A percentile compares a stretch with the other conserved stretches of the same genome.
phyloP scores from a whole-genome alignment of 1,140 invertebrate species.

The Lordiphosa clarofinis region DNA sequence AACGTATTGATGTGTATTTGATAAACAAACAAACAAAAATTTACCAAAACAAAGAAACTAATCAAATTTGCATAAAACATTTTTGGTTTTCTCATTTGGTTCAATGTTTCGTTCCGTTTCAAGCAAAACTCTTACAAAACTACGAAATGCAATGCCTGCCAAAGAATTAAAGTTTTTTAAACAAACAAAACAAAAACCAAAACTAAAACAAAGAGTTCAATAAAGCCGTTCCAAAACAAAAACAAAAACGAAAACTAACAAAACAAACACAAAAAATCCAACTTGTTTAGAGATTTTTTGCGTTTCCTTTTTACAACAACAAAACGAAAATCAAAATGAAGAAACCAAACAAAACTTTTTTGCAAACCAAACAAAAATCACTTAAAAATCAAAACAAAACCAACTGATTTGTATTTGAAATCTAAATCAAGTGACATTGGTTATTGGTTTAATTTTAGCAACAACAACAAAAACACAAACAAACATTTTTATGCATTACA shows the following conservation, averaged over 20 bases:
- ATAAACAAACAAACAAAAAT: conserved; percentile 56
- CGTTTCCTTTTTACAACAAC: conserved; percentile 61
- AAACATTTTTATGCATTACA: no score
- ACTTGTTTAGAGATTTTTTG: conserved; percentile 69
- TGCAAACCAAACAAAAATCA: conserved; percentile 13
- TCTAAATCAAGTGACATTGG: no score
- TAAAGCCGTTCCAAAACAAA: conserved; percentile 78
- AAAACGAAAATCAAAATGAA: conserved; percentile 22
- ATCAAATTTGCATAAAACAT: conserved; percentile 17
- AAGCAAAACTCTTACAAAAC: conserved; percentile 75
- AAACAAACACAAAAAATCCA: conserved; percentile 44
- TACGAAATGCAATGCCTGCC: conserved; percentile 79
- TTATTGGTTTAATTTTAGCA: no score
- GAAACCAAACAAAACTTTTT: conserved; percentile 20
- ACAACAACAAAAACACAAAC: no score
- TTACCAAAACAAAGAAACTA: conserved; percentile 30
- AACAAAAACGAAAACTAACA: conserved; percentile 31
- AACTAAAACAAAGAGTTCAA: conserved; percentile 71
- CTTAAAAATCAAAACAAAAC: no score
- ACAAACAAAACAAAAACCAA: conserved; percentile 46
- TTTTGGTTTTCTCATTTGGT: conserved; percentile 16
- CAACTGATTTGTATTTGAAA: no score
- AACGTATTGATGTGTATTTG: conserved; percentile 73
- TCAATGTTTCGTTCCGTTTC: conserved; percentile 34
- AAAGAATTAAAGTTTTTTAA: conserved; percentile 76